Percentiles rank a stretch among this genome's conserved stretches.
These are phyloP conservation scores for Arnoldichthys spilopterus DNA, from an alignment of 2,797 vertebrate genomes.

Conservation along the genomic window DNA sequence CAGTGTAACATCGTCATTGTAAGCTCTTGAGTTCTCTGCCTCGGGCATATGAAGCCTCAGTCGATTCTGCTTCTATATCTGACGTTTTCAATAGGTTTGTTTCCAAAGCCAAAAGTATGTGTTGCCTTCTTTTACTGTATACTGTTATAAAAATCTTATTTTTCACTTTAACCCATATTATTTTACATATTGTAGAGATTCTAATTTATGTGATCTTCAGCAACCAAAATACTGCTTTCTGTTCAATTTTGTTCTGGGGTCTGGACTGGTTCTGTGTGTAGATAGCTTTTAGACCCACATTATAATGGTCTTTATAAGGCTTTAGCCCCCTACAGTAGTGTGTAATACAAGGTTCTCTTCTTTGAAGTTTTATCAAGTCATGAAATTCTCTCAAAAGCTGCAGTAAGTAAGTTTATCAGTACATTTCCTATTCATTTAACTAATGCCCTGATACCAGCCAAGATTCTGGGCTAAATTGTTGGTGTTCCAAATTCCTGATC, in stretches of 20 bases:
- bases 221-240: slow-evolving; percentile 56
- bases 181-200: slow-evolving; percentile 59
- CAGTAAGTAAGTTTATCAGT: slow-evolving; percentile 8
- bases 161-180: slow-evolving; percentile 54
- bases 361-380: background rate
- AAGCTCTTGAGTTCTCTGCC: slow-evolving; percentile 38
- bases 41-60: slow-evolving; percentile 35
- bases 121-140: slow-evolving; percentile 54
- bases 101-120: slow-evolving; percentile 52
- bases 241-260: slow-evolving; percentile 72
- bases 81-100: slow-evolving; percentile 48
- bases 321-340: background rate
- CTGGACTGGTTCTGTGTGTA: slow-evolving; percentile 36
- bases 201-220: slow-evolving; percentile 57
- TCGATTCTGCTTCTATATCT: slow-evolving; percentile 48
- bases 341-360: background rate
- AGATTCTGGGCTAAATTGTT: background rate
- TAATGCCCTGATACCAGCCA: background rate
- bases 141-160: slow-evolving; percentile 52
- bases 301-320: background rate
- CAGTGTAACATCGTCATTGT: slow-evolving; percentile 31
- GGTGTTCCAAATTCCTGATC: background rate
- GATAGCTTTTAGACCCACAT: background rate
- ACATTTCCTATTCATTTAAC: too few species aligned
- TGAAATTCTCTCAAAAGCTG: background rate